Conservation (phyloP, 1,140 invertebrate genomes). For the Lepidostoma basale region DNA sequence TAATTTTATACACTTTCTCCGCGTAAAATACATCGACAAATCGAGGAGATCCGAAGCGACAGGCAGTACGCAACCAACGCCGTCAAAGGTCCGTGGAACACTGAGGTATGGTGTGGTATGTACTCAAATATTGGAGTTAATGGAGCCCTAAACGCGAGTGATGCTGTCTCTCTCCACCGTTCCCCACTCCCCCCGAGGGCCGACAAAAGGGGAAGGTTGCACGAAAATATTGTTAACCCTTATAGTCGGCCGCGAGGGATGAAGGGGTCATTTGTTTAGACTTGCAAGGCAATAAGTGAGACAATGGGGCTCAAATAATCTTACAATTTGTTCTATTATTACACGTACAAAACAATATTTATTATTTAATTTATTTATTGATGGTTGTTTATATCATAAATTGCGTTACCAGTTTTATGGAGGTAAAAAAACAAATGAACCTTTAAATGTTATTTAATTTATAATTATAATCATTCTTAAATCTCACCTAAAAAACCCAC, state of each 20-base stretch:
- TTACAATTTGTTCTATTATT: no score
- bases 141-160: slow-evolving; percentile 18
- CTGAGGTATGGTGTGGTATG: not conserved
- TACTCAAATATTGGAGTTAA: slow-evolving; percentile 17
- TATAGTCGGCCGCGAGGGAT: not conserved
- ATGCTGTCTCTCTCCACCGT: not conserved
- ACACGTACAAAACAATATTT: no score
- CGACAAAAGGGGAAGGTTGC: not conserved
- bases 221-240: slow-evolving; percentile 4
- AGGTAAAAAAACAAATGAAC: no score
- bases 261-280: not conserved
- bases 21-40: slow-evolving; percentile 17
- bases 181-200: not conserved
- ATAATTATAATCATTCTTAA: no score
- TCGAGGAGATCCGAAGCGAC: not conserved
- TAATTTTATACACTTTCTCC: no score
- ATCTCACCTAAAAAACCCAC: no score
- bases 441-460: no score
- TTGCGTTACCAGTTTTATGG: no score
- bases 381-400: no score
- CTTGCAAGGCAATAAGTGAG: no score
- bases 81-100: not conserved
- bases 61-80: not conserved
- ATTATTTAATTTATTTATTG: no score
- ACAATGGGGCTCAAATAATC: no score